These are phyloP conservation scores for Pachyramphus minor DNA, from an alignment of 2,113 vertebrate species.

Conservation along the genomic window DNA sequence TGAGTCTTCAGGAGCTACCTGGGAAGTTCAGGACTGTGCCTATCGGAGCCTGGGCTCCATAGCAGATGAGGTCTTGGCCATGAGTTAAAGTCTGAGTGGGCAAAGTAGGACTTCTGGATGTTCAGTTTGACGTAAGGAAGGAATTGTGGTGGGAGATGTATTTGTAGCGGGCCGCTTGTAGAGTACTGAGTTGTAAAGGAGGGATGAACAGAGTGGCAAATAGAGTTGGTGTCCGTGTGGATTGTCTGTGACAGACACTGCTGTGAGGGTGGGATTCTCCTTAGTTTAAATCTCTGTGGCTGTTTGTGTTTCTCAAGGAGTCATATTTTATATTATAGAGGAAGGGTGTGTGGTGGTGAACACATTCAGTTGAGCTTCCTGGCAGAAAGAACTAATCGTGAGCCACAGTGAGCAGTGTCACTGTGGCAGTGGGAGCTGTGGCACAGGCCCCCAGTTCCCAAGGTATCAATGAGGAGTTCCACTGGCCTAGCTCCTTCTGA, in stretches of 20 bases:
- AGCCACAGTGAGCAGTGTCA: background rate
- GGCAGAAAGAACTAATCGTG: background rate
- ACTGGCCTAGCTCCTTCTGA: background rate
- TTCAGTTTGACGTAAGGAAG: background rate
- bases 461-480: background rate
- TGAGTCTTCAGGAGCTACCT: background rate
- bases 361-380: background rate
- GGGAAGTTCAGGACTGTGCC: background rate
- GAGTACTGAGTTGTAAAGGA: background rate
- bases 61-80: rapidly evolving
- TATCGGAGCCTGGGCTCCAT: rapidly evolving
- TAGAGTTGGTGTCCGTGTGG: background rate
- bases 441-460: background rate
- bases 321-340: background rate
- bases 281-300: background rate
- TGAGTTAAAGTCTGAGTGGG: background rate
- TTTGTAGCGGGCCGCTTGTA: background rate
- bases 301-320: background rate
- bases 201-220: background rate
- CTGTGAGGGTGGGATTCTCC: background rate
- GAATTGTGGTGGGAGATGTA: background rate
- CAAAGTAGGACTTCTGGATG: background rate
- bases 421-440: background rate
- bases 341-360: background rate
- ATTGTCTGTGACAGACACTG: rapidly evolving